Evolutionary conservation across 2,888 invertebrate species (phyloP).

Genomic region (Psococerastis gibbosa): DNA sequence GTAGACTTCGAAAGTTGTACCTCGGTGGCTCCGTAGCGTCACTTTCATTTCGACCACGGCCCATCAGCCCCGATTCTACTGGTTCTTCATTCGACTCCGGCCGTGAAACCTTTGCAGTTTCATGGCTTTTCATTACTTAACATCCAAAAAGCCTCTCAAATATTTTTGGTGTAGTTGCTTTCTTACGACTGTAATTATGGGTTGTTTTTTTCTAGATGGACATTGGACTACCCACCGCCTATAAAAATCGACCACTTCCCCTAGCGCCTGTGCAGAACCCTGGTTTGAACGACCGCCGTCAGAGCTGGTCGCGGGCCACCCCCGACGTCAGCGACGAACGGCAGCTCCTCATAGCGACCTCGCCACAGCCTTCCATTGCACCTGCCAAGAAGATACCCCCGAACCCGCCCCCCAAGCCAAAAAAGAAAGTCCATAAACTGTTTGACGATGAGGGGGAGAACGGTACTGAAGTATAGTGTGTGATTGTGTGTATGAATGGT

Average conservation of each 20-base stretch:
- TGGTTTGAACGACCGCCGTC: slow-evolving; percentile 17
- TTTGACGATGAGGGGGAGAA: slow-evolving; percentile 80
- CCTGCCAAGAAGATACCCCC: slow-evolving; percentile 48
- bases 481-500: too few species aligned
- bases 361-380: slow-evolving; percentile 2
- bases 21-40: too few species aligned
- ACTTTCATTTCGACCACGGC: too few species aligned
- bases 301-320: slow-evolving; percentile 1
- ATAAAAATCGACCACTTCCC: slow-evolving; percentile 44
- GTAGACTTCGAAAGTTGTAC: too few species aligned
- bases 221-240: slow-evolving; percentile 25
- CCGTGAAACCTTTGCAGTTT: too few species aligned
- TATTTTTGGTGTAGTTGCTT: too few species aligned
- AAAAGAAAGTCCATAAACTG: slow-evolving; percentile 59
- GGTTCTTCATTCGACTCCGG: too few species aligned
- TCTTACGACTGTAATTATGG: too few species aligned
- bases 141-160: too few species aligned
- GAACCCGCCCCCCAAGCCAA: slow-evolving; percentile 65
- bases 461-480: slow-evolving; percentile 78
- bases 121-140: too few species aligned
- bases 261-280: slow-evolving; percentile 33
- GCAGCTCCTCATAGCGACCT: neutral
- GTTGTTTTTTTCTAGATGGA: too few species aligned
- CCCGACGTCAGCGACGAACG: slow-evolving; percentile 5
- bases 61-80: too few species aligned